A percentile compares a stretch with the other conserved stretches of the same genome.
phyloP scores from a whole-genome alignment of 2,888 invertebrate genomes.

The Napeogenes inachia region DNA sequence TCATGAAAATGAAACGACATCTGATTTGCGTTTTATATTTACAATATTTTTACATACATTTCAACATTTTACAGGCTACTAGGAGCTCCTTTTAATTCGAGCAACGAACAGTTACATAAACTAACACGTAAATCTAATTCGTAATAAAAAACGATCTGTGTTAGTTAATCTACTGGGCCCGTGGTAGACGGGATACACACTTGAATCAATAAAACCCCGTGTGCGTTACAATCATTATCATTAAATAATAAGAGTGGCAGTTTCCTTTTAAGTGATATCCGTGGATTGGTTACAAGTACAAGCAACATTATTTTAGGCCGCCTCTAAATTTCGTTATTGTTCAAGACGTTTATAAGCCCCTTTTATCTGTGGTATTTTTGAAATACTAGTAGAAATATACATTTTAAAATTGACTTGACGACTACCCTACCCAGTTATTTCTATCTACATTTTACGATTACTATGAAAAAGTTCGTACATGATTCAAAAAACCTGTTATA shows the following conservation, averaged over 20 bases:
- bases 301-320: constrained; percentile 64
- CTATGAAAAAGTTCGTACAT: constrained; percentile 45
- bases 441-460: constrained; percentile 61
- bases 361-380: constrained; percentile 38
- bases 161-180: constrained; percentile 68
- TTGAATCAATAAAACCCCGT: constrained; percentile 74
- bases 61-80: constrained; percentile 77
- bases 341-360: constrained; percentile 65
- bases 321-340: constrained; percentile 65
- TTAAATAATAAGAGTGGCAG: constrained; percentile 65
- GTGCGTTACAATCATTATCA: constrained; percentile 44
- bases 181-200: constrained; percentile 61
- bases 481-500: constrained; percentile 43
- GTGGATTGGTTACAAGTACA: constrained; percentile 37
- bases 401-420: constrained; percentile 62
- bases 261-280: constrained; percentile 58
- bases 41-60: constrained; percentile 75
- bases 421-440: constrained; percentile 59
- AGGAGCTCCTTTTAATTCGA: constrained; percentile 78
- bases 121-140: constrained; percentile 76
- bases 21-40: constrained; percentile 72
- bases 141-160: constrained; percentile 72
- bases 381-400: constrained; percentile 50
- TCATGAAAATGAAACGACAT: constrained; percentile 63
- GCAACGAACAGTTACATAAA: constrained; percentile 77